Base-by-base conservation (phyloP, 2,797 vertebrate genomes). In the Cynodonichthys magdalenae region DNA sequence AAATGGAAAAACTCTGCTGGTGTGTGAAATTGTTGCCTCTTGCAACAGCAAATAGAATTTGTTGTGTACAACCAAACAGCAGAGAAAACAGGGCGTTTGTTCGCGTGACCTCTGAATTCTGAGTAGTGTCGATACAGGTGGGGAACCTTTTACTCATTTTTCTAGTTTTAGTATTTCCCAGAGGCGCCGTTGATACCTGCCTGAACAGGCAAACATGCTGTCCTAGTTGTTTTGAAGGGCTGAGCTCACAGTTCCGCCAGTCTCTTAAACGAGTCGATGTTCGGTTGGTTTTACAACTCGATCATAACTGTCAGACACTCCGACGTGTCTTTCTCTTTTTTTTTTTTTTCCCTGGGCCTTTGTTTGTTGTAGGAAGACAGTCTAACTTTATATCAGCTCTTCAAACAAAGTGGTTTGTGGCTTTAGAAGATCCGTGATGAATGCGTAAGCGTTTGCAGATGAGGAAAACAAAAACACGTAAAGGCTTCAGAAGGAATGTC, bases 331-430 rank as follows among this genome's bases (percentile, higher is more conserved):
- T n/a, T 1, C 29, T 34, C n/a, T 39, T 69, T 73, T 63, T 49
- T 63, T 15, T 34, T n/a, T 39, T 69, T 73, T 63, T 52, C 62
- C 12, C 53, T 36, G 34, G 65, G 55, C 24, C 20, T 69, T 50
- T 53, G 63, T 48, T 10, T 5, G 49, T 53, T 64, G 39, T n/a
- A 44, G 61, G 52, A 59, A 45, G 19, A 28, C 59, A 66, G 47
- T 48, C 27, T 47, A 48, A 54, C 5, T 12, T 60, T 31, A 60
- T 31, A 45, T 61, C 8, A 77, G 47, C 10, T 66, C 27, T 2
- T 20, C 14, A 63, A 59, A 9, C 65, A 19, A 55, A 46, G 8
- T 59, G 62, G 63, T 50, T 67, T 77, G 63, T 74, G 66, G 79
- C 39, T 75, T 75, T 36, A 27, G 63, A 74, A 45, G 56, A 61